Base-by-base conservation (phyloP, 1,140 invertebrate genomes). In the Bombus confusus region DNA sequence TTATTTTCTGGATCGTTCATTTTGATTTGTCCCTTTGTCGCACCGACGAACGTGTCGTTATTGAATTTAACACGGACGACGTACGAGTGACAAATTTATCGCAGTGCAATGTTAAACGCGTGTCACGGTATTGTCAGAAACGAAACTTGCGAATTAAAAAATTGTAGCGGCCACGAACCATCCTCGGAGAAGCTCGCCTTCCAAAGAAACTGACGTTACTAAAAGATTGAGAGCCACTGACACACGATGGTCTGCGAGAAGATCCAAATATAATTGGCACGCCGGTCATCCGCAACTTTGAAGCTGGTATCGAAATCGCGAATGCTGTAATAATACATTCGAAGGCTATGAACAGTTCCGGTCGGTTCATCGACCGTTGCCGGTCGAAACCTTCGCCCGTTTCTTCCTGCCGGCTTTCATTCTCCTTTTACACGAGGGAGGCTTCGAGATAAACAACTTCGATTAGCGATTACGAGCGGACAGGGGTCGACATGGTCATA, bases 381-480 rank as follows among this genome's bases (percentile, higher is more conserved):
- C 28, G 31, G 31, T 47, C 52, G 39, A 43, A 57, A 43, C n/a
- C 28, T 34, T 68, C 57, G 28, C 41, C 73, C 71, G 73, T 59
- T 75, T 80, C 82, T 78, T 74, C 52, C 74, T 72, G 62, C 64
- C 18, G 31, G 25, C 47, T 72, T 34, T 80, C 15, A 22, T 59
- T 69, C 80, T 39, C 1, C 31, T 80, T 84, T 43, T 71, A 39
- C 66, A 37, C 52, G 57, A 43, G 62, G 31, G 77, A 73, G n/a
- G 28, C 18, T 22, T 62, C 82, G 85, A 88, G 88, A 91, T 91
- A 85, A 91, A 90, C 77, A 90, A 84, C 76, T 84, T 80, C 86
- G 90, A 91, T 90, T 86, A 90, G 86, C 86, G 86, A 90, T 91
- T 87, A 88, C 88, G 82, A 88, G 83, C 75, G 64, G 80, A 81